Base-by-base conservation (phyloP, 2,888 invertebrate genomes). In the Pristionchus fissidentatus region DNA sequence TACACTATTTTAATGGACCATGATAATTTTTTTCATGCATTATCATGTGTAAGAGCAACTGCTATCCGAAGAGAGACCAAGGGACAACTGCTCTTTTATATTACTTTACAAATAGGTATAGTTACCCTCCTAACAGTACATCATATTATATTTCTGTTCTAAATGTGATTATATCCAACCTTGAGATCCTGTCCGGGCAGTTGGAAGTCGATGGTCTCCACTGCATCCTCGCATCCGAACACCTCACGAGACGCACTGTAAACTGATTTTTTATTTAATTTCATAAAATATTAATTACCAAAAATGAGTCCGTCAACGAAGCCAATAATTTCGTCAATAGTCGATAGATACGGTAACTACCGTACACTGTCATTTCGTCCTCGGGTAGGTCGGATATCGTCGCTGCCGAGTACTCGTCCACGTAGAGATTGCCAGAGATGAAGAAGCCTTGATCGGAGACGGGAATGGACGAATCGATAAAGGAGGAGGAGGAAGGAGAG, bases 391-490 rank as follows among this genome's bases (percentile, higher is more conserved):
- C 90, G 22, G 85, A 38, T 0, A 90, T 85, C 10, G 87, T 89
- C 22, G 89, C 91, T 10, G 89, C 90, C 15, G 86, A 85, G 84
- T 91, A 91, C 83, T 91, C 91, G 77, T 92, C 92, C 10, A 89
- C 84, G 75, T 87, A 88, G 38, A 86, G 60, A 55, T 90, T 89
- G 0, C 89, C 87, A 75, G 87, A 85, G 22, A 90, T 86, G 84
- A 89, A 92, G 83, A 91, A 91, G 55, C 91, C 75, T 75, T 75
- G 75, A 75, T 75, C 75, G 19, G 43, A 15, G 5, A 75, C 46
- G 4, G 75, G 75, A 46, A 75, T 49, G 46, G 75, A 75, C 19
- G 75, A 75, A 13, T 38, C n/a, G 13, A 49, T 15, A 15, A 19
- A 49, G 7, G 41, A 73, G 38, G 41, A 66, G 19, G 43, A 43